Percentiles rank a stretch among this genome's conserved stretches.
Conservation (phyloP, 1,140 invertebrate species). For the Probaryconus sp. region DNA sequence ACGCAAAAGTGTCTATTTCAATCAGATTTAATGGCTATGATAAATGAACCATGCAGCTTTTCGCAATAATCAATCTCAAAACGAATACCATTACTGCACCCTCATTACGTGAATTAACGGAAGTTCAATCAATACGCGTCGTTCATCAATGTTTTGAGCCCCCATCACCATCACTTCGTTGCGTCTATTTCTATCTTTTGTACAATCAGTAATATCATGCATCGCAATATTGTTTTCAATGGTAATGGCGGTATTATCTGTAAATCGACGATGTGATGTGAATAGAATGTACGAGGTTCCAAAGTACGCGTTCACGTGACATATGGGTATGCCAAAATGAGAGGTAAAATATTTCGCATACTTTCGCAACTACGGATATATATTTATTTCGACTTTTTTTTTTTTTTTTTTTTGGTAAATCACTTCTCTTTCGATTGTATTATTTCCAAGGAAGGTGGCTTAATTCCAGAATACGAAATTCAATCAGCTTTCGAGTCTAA, state of each 20-base stretch:
- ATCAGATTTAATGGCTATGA: conserved; percentile 50
- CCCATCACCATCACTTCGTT: conserved; percentile 40
- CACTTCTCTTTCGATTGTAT: no score
- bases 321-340: conserved; percentile 3
- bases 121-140: conserved; percentile 55
- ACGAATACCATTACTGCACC: conserved; percentile 39
- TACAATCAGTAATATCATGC: conserved; percentile 48
- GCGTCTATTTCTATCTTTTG: conserved; percentile 47
- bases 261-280: conserved; percentile 35
- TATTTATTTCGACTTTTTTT: no score
- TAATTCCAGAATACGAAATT: not conserved
- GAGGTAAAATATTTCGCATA: conserved; percentile 8
- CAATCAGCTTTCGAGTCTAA: not conserved
- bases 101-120: conserved; percentile 56
- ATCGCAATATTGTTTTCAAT: conserved; percentile 43
- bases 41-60: conserved; percentile 49
- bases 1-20: conserved; percentile 50
- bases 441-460: not conserved
- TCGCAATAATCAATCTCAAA: conserved; percentile 49
- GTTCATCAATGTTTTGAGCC: conserved; percentile 46
- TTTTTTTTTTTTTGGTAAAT: no score
- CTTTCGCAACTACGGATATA: no score
- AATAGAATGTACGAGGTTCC: conserved; percentile 19
- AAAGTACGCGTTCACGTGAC: conserved; percentile 7
- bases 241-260: conserved; percentile 24